Evolutionary conservation across 2,113 vertebrate species (phyloP), one percentile per base, ranked within the genome.

Genomic region (Ifrita kowaldi): DNA sequence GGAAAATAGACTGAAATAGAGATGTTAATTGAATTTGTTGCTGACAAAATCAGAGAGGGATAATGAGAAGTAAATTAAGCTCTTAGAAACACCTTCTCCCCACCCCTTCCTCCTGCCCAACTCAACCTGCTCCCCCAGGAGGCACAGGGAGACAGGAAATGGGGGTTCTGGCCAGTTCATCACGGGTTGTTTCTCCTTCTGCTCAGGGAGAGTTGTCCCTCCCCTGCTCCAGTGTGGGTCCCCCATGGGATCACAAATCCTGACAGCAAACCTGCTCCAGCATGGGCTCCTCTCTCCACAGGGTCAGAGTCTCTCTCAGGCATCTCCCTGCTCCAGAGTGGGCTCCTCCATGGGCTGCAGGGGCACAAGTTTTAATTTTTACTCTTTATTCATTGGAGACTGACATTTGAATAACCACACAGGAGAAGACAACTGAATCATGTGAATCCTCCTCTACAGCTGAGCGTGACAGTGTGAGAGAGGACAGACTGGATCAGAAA

Each of bases 401-500:
- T 28, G 59, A 35, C 0, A 0, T 62, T 69, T 55, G 70, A 65
- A 35, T 42, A 94, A 57, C 42, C 46, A n/a, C 11, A 13, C 53
- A 65, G 28, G 55, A 62, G 7, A 63, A 70, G 21, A 70, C 18
- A 62, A 59, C 55, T 55, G 42, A 88, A 35, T 56, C 33, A 7
- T 18, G 10, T 1, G 16, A 62, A 39, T 67, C 16, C 23, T 76
- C 49, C 49, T 89, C 50, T 50, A 33, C 18, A 65, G 19, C 6
- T 15, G 46, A 69, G 17, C 3, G 0, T 12, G 30, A 30, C 5
- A 23, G 27, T 2, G 0, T n/a, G 52, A 84, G 62, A 60, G 49
- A 39, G 44, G 28, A 55, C 41, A 68, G 39, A 3, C 44, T 44
- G 26, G 18, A 46, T 49, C 32, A 55, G 65, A 39, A 89, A 32